phyloP scores from a whole-genome alignment of 2,888 invertebrate species.

The Zelleria hepariella region DNA sequence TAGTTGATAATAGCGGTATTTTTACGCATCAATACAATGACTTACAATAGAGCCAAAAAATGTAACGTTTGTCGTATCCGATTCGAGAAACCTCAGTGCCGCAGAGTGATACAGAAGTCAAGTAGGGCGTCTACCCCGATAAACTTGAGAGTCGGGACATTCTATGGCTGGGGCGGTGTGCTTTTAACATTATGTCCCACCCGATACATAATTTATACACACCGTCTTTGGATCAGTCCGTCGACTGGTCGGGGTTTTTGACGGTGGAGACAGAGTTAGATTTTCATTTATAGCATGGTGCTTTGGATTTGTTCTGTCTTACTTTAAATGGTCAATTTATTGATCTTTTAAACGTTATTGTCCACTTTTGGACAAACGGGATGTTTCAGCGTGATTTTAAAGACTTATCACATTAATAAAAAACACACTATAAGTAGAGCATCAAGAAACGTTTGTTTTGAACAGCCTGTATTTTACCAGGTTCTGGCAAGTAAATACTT shows the following conservation, averaged over 20 bases:
- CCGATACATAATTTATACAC: slow-evolving; percentile 28
- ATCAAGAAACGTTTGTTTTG: too few relatives aligned
- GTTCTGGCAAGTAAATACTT: too few relatives aligned
- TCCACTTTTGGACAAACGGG: background rate
- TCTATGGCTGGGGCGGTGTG: background rate
- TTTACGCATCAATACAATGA: too few relatives aligned
- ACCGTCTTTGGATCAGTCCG: slow-evolving; percentile 17
- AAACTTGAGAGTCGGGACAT: slow-evolving; percentile 23
- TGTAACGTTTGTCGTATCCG: background rate
- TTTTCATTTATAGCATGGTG: background rate
- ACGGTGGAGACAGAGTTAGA: too few relatives aligned
- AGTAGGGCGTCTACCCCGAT: slow-evolving; percentile 25
- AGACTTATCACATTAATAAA: too few relatives aligned
- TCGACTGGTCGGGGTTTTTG: slow-evolving; percentile 18
- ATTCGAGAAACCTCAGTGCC: background rate
- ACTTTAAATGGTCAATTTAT: background rate
- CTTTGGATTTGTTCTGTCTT: background rate
- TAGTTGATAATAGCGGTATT: too few relatives aligned
- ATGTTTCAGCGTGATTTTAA: too few relatives aligned
- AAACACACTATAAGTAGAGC: too few relatives aligned
- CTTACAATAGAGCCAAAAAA: too few relatives aligned
- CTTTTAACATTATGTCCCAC: slow-evolving; percentile 25
- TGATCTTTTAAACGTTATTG: background rate
- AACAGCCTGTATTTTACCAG: too few relatives aligned
- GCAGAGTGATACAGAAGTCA: slow-evolving; percentile 19